Percentiles rank a stretch among this genome's conserved stretches.
Evolutionary conservation across 2,797 vertebrate genomes (phyloP).

Genomic region (Pantherophis vulpinus): DNA sequence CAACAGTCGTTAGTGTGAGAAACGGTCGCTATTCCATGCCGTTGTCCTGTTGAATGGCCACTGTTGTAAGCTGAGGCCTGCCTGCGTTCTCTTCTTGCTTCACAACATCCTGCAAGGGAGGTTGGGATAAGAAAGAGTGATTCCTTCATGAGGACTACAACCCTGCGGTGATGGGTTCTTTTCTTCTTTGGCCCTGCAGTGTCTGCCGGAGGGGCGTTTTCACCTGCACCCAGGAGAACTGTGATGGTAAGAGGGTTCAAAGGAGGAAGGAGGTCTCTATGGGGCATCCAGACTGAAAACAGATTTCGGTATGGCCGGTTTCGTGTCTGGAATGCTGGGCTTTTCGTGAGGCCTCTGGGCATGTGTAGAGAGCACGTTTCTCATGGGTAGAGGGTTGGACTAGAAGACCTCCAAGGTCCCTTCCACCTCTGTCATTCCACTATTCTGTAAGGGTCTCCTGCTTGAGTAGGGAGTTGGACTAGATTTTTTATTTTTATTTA

Average conservation of each 20-base stretch:
- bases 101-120: not conserved
- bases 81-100: fast-evolving
- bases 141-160: not conserved
- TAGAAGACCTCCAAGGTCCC: too few species aligned
- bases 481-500: too few species aligned
- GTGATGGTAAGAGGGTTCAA: conserved; percentile 76
- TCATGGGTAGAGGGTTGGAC: too few species aligned
- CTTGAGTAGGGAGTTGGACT: too few species aligned
- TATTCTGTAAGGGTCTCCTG: too few species aligned
- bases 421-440: too few species aligned
- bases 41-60: fast-evolving
- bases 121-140: not conserved
- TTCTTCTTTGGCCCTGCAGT: conserved; percentile 58
- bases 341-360: fast-evolving
- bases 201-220: conserved; percentile 77
- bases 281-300: not conserved
- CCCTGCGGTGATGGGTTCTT: not conserved
- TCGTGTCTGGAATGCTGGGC: not conserved
- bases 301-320: too few species aligned
- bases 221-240: conserved; percentile 73
- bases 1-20: too few species aligned
- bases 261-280: not conserved
- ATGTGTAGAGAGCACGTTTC: not conserved
- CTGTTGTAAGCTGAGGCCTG: not conserved
- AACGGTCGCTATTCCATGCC: fast-evolving